Percentiles rank a stretch among this genome's conserved stretches.
phyloP scores from a whole-genome alignment of 1,140 invertebrate species.

The Cydia pomonella region DNA sequence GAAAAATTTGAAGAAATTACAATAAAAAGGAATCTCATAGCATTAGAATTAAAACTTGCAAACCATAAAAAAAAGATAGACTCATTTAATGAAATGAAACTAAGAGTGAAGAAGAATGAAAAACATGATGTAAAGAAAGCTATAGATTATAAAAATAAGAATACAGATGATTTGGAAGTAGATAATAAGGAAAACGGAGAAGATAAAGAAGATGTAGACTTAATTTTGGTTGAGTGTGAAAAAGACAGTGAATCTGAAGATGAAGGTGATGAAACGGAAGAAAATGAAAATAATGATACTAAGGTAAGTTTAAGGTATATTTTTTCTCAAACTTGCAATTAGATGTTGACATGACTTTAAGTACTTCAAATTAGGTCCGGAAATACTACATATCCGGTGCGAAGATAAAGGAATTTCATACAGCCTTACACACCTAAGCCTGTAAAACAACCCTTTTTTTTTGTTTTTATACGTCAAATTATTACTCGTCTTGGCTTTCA shows the following conservation, averaged over 20 bases:
- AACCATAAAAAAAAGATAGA: constrained; percentile 81
- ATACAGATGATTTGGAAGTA: constrained; percentile 58
- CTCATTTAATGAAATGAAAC: constrained; percentile 79
- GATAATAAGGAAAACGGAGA: constrained; percentile 68
- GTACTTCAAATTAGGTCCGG: no score
- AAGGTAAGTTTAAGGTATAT: constrained; percentile 60
- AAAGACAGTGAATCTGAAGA: constrained; percentile 64
- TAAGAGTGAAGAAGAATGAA: constrained; percentile 65
- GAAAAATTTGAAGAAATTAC: constrained; percentile 84
- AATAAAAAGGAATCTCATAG: constrained; percentile 79
- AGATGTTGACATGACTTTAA: no score
- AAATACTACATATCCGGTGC: no score
- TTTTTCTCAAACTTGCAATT: not conserved
- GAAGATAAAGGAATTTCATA: no score
- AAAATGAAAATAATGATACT: constrained; percentile 72
- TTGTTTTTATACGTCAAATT: no score
- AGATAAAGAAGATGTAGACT: constrained; percentile 61
- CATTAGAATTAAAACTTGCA: constrained; percentile 81
- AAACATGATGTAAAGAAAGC: constrained; percentile 58
- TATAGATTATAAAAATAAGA: constrained; percentile 47
- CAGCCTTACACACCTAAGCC: no score
- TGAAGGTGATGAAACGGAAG: constrained; percentile 77
- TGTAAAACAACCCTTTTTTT: no score
- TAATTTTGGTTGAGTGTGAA: constrained; percentile 78
- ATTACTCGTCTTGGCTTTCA: no score